Evolutionary conservation across 2,113 vertebrate genomes (phyloP).

Genomic region (Ctenomys sociabilis): DNA sequence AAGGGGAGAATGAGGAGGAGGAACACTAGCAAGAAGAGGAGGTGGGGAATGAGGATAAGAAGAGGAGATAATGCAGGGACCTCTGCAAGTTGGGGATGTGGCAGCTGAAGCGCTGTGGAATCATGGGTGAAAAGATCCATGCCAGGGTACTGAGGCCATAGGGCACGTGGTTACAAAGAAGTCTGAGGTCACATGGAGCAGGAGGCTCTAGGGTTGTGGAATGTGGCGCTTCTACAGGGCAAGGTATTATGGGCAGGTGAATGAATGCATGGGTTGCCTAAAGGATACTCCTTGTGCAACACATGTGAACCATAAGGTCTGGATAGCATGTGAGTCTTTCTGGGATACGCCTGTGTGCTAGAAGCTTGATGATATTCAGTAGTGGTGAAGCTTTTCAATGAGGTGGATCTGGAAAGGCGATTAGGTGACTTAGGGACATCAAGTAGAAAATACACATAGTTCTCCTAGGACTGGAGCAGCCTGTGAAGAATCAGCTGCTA

Average conservation of each 20-base stretch:
- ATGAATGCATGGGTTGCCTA: background rate
- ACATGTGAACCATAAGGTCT: background rate
- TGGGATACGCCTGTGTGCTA: background rate
- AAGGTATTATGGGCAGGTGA: background rate
- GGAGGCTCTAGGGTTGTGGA: background rate
- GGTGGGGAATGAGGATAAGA: background rate
- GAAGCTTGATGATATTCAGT: background rate
- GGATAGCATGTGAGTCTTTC: background rate
- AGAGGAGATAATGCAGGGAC: background rate
- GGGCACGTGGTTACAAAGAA: background rate
- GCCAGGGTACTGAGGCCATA: background rate
- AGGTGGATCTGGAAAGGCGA: background rate
- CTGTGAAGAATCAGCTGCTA: too few species aligned
- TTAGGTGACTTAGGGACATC: background rate
- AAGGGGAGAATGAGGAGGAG: background rate
- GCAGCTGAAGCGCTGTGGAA: background rate
- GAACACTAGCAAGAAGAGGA: background rate
- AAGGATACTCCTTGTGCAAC: background rate
- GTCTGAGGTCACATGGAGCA: background rate
- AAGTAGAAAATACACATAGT: background rate
- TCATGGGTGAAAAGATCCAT: fast-evolving
- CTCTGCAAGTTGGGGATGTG: background rate
- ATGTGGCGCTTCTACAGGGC: fast-evolving
- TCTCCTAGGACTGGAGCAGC: background rate
- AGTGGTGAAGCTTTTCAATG: background rate